phyloP scores from a whole-genome alignment of 2,113 vertebrate species.

The Pampusana beccarii region DNA sequence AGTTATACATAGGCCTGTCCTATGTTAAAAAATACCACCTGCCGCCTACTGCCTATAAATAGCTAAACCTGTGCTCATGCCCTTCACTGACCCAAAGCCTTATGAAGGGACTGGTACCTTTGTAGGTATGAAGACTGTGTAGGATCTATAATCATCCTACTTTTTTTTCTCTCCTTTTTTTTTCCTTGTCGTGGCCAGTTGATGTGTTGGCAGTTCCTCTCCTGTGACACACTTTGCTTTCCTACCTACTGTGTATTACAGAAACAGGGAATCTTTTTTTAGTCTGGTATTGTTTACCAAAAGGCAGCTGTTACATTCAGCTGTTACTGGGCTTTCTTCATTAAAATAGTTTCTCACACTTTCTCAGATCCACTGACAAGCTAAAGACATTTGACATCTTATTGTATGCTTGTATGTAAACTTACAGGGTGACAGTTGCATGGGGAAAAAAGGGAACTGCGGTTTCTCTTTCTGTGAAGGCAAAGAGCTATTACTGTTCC shows the following conservation, averaged over 20 bases:
- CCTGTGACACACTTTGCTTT: background rate
- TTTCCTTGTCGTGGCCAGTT: background rate
- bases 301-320: background rate
- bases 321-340: background rate
- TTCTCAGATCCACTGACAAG: background rate
- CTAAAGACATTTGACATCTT: background rate
- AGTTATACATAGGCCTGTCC: background rate
- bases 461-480: background rate
- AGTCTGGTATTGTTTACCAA: background rate
- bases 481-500: background rate
- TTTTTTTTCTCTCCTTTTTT: background rate
- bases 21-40: background rate
- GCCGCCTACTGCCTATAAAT: background rate
- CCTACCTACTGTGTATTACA: background rate
- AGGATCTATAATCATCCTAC: background rate
- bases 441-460: background rate
- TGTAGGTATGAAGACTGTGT: background rate
- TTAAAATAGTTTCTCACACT: background rate
- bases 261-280: background rate
- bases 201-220: background rate
- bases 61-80: background rate
- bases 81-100: background rate
- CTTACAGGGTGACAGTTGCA: background rate
- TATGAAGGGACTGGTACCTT: background rate
- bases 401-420: background rate